These are phyloP conservation scores for Nipponia nippon DNA, from an alignment of 2,113 vertebrate species.

Conservation along the genomic window DNA sequence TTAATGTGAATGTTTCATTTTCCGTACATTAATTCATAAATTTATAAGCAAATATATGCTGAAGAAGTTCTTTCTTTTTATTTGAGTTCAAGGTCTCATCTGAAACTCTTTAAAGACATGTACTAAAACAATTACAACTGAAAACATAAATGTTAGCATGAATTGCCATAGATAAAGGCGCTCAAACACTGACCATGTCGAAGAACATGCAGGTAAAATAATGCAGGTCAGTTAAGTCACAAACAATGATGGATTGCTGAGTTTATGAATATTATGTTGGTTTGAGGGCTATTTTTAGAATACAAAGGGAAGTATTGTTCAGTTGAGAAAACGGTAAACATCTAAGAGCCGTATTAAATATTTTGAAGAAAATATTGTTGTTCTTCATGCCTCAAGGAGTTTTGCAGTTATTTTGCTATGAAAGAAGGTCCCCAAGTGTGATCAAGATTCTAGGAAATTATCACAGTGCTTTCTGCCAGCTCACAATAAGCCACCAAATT, in stretches of 20 bases:
- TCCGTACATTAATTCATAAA: not conserved
- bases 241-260: not conserved
- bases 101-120: not conserved
- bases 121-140: not conserved
- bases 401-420: not conserved
- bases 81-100: not conserved
- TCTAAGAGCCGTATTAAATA: not conserved
- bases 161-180: not conserved
- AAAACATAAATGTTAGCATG: not conserved
- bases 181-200: not conserved
- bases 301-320: not conserved
- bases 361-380: not conserved
- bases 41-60: not conserved
- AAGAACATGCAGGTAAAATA: not conserved
- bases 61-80: not conserved
- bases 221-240: not conserved
- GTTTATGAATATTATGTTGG: not conserved
- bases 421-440: not conserved
- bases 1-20: not conserved
- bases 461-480: not conserved
- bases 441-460: slow-evolving; percentile 15
- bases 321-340: not conserved
- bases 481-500: not conserved
- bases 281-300: not conserved
- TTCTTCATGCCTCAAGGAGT: not conserved